Evolutionary conservation across 2,888 invertebrate species (phyloP).

Genomic region (Tenodera sinensis): DNA sequence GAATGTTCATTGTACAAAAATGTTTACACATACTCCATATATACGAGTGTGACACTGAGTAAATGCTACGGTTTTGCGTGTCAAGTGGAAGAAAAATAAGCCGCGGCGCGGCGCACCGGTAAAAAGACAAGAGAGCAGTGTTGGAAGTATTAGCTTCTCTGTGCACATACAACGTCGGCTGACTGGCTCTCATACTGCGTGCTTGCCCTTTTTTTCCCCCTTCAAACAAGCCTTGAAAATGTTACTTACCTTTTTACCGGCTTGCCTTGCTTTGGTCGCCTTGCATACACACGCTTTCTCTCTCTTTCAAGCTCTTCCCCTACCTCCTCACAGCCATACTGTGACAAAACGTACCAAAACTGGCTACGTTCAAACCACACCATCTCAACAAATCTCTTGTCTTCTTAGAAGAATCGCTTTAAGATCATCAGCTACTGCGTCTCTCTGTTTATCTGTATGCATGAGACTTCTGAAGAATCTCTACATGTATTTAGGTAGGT

Average conservation of each 20-base stretch:
- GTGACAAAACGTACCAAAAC: neutral
- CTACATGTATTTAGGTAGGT: too few relatives aligned
- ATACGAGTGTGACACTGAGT: neutral
- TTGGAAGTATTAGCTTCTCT: neutral
- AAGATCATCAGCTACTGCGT: too few relatives aligned
- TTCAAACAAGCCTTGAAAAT: neutral
- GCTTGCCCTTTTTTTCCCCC: neutral
- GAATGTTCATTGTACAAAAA: neutral
- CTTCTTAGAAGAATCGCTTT: too few relatives aligned
- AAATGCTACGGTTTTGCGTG: neutral
- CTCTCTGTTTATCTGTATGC: too few relatives aligned
- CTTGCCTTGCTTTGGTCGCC: neutral
- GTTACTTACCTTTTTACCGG: neutral
- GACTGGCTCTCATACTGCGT: neutral
- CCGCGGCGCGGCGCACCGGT: neutral
- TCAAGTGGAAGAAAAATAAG: neutral
- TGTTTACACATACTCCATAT: neutral
- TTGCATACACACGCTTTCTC: neutral
- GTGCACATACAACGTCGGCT: neutral
- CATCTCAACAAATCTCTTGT: too few relatives aligned
- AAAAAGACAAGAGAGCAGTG: neutral
- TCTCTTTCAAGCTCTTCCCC: neutral
- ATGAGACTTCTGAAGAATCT: too few relatives aligned
- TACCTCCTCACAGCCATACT: neutral
- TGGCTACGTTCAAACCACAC: too few relatives aligned